phyloP scores from a whole-genome alignment of 2,888 invertebrate genomes.

The Cactoblastis cactorum region DNA sequence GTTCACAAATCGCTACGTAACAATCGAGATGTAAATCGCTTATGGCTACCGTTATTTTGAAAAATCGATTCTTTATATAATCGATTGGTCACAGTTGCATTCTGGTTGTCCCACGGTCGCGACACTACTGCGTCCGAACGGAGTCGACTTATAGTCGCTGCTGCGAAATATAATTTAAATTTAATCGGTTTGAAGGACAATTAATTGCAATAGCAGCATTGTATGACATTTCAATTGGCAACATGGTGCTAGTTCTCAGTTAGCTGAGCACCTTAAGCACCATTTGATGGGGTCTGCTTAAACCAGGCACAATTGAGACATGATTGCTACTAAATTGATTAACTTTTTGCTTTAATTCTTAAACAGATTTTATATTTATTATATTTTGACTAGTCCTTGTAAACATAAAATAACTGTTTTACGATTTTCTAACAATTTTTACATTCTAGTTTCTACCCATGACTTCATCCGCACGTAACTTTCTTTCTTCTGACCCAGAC shows the following conservation, averaged over 20 bases:
- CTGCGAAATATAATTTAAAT: constrained; percentile 53
- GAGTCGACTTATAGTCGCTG: constrained; percentile 43
- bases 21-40: constrained; percentile 73
- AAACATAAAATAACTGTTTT: no score
- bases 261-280: constrained; percentile 3
- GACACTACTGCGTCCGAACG: constrained; percentile 38
- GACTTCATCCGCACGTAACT: no score
- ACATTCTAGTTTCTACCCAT: no score
- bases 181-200: constrained; percentile 60
- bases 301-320: neutral
- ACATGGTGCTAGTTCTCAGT: constrained; percentile 9
- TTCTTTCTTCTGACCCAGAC: no score
- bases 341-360: neutral
- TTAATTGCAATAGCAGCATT: constrained; percentile 43
- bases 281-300: neutral
- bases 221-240: constrained; percentile 28
- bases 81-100: constrained; percentile 72
- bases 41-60: constrained; percentile 72
- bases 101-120: constrained; percentile 69
- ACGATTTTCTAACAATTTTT: no score
- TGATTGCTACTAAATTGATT: neutral
- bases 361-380: no score
- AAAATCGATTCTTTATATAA: constrained; percentile 70
- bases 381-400: no score
- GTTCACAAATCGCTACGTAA: constrained; percentile 72